These are phyloP conservation scores for Graptemys geographica DNA, from an alignment of 2,797 vertebrate genomes.

Conservation along the genomic window DNA sequence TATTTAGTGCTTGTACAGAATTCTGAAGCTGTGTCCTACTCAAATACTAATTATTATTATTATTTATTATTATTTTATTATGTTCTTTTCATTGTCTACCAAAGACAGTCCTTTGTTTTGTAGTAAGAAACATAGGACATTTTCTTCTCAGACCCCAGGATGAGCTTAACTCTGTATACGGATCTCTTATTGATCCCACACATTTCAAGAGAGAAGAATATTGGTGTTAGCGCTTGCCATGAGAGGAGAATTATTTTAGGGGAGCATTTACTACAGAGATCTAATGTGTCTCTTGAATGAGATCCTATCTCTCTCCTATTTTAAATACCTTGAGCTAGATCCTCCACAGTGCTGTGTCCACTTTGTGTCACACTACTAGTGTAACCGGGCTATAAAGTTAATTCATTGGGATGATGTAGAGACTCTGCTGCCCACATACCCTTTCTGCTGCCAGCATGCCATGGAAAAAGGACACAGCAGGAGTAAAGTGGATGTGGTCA, in stretches of 20 bases:
- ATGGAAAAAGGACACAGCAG: background rate
- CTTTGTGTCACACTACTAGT: background rate
- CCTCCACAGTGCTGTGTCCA: background rate
- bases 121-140: background rate
- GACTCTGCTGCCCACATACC: background rate
- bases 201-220: background rate
- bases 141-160: background rate
- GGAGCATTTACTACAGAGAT: background rate
- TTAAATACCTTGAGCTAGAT: background rate
- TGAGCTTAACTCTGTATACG: background rate
- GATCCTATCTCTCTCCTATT: background rate
- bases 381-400: background rate
- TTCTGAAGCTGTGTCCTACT: background rate
- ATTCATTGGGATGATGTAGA: background rate
- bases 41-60: background rate
- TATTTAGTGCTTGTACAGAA: conserved; percentile 30
- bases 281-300: background rate
- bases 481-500: background rate
- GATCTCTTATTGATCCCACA: background rate
- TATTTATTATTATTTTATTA: background rate
- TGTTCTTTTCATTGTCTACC: background rate
- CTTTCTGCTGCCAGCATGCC: background rate
- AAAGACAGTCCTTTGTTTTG: background rate
- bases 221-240: background rate
- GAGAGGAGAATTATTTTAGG: background rate